phyloP scores from a whole-genome alignment of 53 echinoderm and acorn worm genomes.

The Mesocentrotus franciscanus region DNA sequence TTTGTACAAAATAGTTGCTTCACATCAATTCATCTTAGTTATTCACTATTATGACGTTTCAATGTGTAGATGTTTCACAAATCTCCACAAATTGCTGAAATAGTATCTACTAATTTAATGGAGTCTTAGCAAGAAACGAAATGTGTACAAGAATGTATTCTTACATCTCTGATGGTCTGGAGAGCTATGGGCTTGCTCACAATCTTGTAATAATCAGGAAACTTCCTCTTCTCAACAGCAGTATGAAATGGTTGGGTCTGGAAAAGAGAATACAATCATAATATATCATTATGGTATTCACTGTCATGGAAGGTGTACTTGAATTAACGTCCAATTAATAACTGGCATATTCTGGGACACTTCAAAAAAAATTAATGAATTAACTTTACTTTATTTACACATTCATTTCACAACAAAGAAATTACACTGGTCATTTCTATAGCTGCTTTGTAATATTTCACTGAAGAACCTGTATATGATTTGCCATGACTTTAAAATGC shows the following conservation, averaged over 20 bases:
- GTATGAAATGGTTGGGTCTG: slow-evolving; percentile 96
- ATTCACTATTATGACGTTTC: too few relatives aligned
- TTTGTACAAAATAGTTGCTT: too few relatives aligned
- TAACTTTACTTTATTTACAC: too few relatives aligned
- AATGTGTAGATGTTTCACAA: too few relatives aligned
- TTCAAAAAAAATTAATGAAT: too few relatives aligned
- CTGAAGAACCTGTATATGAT: too few relatives aligned
- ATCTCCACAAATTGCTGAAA: neutral
- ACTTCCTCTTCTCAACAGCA: slow-evolving; percentile 85
- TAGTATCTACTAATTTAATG: neutral
- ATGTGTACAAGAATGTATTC: neutral
- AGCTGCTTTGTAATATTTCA: too few relatives aligned
- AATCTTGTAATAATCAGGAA: slow-evolving; percentile 95
- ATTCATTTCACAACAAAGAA: too few relatives aligned
- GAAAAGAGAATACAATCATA: neutral
- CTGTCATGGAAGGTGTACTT: neutral
- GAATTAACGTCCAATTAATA: too few relatives aligned
- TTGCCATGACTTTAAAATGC: too few relatives aligned
- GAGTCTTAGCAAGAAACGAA: neutral
- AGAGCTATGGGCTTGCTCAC: slow-evolving; percentile 94
- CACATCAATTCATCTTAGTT: too few relatives aligned
- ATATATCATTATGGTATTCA: neutral
- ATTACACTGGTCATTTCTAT: too few relatives aligned
- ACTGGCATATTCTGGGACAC: neutral
- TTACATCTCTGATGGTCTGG: slow-evolving; percentile 96